Base-by-base conservation (phyloP, 2,888 invertebrate species). In the Nezara viridula region DNA sequence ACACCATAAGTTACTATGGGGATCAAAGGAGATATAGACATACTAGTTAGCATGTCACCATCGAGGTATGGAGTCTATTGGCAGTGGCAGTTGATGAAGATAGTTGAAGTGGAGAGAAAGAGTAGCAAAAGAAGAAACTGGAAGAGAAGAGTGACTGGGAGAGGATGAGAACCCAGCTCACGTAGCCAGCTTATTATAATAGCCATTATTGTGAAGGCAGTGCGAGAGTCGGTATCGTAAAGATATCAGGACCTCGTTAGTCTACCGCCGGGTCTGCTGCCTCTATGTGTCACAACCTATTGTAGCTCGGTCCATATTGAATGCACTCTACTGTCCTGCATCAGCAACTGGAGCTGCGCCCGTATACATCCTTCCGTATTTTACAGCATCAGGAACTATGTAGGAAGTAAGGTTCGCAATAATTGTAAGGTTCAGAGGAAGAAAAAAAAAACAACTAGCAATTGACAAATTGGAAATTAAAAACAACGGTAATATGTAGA, bases 151-250 rank as follows among this genome's bases (percentile, higher is more conserved):
- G 55, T 24, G 24, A 50, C 21, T 50, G 19, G 50, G n/a, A 55
- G 9, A 55, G 9, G 55, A 60, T 60, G 60, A 60, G 60, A 27
- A 60, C 60, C 60, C 60, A 60, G 60, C 60, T 60, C 60, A 60
- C 60, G 60, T 60, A 60, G 60, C 14, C 27, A 32, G 27, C 60
- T 60, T 60, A 60, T 60, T 60, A 60, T 60, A 60, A 60, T 60
- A 60, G 60, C 60, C 60, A 60, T 60, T 60, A 60, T 60, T 60
- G 60, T 60, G 60, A 27, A 60, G 27, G 60, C 2, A 60, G 27
- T 60, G 60, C n/a, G 55, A 9, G 55, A 9, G 55, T n/a, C 10
- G 60, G 7, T 60, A 60, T 60, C 60, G 60, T 60, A 60, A 60
- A 60, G 14, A n/a, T 60, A 60, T 60, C 60, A 60, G 27, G 27